Base-by-base conservation (phyloP, 2,888 invertebrate genomes). In the Ochropleura plecta region DNA sequence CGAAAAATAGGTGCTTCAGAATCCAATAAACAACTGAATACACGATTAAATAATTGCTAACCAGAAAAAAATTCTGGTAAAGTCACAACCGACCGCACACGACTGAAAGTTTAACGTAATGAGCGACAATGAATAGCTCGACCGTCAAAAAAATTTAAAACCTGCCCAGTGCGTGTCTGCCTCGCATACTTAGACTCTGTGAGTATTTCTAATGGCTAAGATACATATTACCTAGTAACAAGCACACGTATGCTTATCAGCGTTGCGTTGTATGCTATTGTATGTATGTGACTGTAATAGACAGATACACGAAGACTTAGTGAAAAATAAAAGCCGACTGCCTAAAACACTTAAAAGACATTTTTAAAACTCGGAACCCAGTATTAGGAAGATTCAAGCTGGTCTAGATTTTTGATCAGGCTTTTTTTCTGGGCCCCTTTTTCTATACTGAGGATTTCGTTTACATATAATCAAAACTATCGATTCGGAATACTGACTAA, bases 101-200 rank as follows among this genome's bases (percentile, higher is more conserved):
- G 63, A 57, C 76, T 46, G 76, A 46, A 70, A 62, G 46, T 55
- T 78, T 8, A 40, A 64, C 71, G 55, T 71, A 57, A 78, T 76
- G 76, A 76, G 69, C 70, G 49, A 63, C 79, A 16, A 63, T 12
- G 12, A 49, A 63, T 57, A 63, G 79, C 63, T 46, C 46, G 44
- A 0, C 40, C 46, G 46, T 40, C 20, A 63, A 76, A 78, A 76
- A 57, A 44, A 70, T 62, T 30, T 0, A 20, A 63, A 49, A 42
- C 76, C 40, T 16, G 51, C 20, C 40, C 68, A 60, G 40, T 69
- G 78, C 76, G 76, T 76, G 76, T 48, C 51, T 12, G 18, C 9
- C 51, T 68, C 20, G 46, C 59, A 9, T 44, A 77, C 76, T 53
- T 42, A 59, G 59, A 59, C 59, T 48, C 68, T 60, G 51, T 18